phyloP scores from a whole-genome alignment of 2,888 invertebrate genomes.

The Hedya salicella region DNA sequence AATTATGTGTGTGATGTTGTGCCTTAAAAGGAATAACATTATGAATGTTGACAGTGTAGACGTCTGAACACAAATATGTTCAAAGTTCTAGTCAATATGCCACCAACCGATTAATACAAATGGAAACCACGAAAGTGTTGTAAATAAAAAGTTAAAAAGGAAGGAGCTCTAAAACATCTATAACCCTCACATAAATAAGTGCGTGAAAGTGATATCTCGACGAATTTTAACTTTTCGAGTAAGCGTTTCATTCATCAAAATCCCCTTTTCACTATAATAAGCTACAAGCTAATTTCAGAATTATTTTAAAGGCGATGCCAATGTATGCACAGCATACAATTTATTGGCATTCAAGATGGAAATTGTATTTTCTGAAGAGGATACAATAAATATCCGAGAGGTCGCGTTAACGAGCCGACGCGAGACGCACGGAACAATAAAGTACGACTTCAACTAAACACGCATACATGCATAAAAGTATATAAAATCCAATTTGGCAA shows the following conservation, averaged over 20 bases:
- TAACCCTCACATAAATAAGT: constrained; percentile 31
- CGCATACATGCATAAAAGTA: constrained; percentile 65
- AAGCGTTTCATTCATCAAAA: constrained; percentile 36
- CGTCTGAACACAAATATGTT: constrained; percentile 4
- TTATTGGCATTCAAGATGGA: constrained; percentile 77
- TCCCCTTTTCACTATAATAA: constrained; percentile 42
- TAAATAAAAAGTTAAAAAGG: constrained; percentile 7
- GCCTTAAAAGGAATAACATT: constrained; percentile 43
- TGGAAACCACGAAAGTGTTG: background rate
- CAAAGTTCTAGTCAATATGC: constrained; percentile 4
- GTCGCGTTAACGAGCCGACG: constrained; percentile 81
- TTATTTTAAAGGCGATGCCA: constrained; percentile 55
- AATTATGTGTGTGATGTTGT: constrained; percentile 59
- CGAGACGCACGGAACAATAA: constrained; percentile 79
- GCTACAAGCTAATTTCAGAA: constrained; percentile 47
- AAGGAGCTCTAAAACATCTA: constrained; percentile 13
- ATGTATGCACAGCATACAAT: constrained; percentile 67
- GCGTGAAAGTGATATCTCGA: constrained; percentile 37
- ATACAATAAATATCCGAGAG: constrained; percentile 82
- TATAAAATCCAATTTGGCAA: constrained; percentile 64
- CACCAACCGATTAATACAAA: background rate
- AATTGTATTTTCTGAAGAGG: constrained; percentile 82
- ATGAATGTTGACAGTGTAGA: constrained; percentile 44
- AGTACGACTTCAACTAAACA: constrained; percentile 73
- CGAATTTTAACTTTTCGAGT: constrained; percentile 34